Conservation (phyloP, 2,888 invertebrate species). For the Busseola fusca region DNA sequence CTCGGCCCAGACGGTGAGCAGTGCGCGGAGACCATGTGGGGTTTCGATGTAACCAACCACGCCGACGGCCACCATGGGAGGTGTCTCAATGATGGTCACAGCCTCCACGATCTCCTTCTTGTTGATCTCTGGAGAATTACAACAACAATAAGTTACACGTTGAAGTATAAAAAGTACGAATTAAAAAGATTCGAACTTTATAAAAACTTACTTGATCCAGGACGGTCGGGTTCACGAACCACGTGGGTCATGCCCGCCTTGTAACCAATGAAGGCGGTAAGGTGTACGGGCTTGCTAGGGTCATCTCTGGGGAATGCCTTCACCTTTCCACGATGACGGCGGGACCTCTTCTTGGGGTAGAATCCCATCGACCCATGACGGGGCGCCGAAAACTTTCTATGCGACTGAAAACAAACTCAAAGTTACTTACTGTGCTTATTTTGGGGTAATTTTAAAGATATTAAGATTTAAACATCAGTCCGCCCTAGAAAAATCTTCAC, state of each 20-base stretch:
- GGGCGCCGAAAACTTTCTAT: constrained; percentile 99
- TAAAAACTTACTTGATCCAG: constrained; percentile 97
- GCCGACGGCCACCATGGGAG: constrained; percentile 99
- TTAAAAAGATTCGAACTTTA: neutral
- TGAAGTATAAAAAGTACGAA: neutral
- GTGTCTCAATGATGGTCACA: constrained; percentile 99
- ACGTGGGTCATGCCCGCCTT: constrained; percentile 99
- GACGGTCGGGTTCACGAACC: constrained; percentile 99
- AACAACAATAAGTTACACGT: neutral
- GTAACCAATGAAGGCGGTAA: constrained; percentile 99
- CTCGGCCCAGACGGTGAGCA: constrained; percentile 99
- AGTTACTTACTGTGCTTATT: neutral
- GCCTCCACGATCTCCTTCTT: constrained; percentile 99
- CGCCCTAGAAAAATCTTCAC: constrained; percentile 94
- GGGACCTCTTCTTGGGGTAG: constrained; percentile 99
- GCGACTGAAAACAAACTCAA: constrained; percentile 92
- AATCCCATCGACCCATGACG: constrained; percentile 99
- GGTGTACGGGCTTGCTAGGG: constrained; percentile 97
- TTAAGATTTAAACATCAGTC: constrained; percentile 87
- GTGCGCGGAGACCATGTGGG: constrained; percentile 97
- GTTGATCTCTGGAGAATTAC: constrained; percentile 94
- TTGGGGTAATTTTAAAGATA: fast-evolving
- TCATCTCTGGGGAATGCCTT: constrained; percentile 99
- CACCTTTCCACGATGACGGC: constrained; percentile 99
- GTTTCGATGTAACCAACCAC: constrained; percentile 99